Percentiles rank a stretch among this genome's conserved stretches.
phyloP scores from a whole-genome alignment of 1,140 invertebrate genomes.

The Drosophila lacertosa region DNA sequence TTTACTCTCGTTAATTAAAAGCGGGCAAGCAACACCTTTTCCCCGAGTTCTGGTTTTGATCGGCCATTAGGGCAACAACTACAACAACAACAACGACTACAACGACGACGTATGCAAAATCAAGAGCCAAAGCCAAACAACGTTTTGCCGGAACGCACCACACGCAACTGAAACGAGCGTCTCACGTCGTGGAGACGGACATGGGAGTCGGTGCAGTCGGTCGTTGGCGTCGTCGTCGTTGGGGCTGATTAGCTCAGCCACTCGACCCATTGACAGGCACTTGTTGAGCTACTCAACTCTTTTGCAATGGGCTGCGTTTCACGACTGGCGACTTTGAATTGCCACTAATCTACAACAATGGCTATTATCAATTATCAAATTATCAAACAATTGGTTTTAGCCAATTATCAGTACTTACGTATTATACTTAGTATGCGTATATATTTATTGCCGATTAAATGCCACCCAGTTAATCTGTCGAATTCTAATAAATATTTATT shows the following conservation, averaged over 20 bases:
- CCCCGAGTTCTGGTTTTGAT: constrained; percentile 1
- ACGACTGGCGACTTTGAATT: constrained; percentile 44
- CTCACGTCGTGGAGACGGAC: constrained; percentile 9
- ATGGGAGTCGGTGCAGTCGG: constrained; percentile 8
- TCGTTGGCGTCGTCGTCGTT: constrained; percentile 22
- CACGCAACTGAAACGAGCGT: constrained; percentile 31
- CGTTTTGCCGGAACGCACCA: constrained; percentile 17
- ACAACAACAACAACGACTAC: no score
- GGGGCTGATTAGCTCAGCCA: constrained; percentile 21
- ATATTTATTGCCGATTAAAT: constrained; percentile 15
- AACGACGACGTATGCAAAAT: neutral
- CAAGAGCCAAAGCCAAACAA: neutral
- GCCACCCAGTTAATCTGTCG: no score
- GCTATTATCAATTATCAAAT: constrained; percentile 53
- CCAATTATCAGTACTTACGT: constrained; percentile 33
- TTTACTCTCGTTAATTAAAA: neutral
- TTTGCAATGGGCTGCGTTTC: constrained; percentile 15
- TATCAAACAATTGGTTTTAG: constrained; percentile 36
- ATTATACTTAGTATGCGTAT: constrained; percentile 12
- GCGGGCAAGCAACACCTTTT: constrained; percentile 12
- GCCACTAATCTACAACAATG: constrained; percentile 42
- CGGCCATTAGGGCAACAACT: constrained; percentile 7
- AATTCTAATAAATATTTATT: no score
- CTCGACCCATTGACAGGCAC: constrained; percentile 40
- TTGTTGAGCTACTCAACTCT: constrained; percentile 84